Conservation (phyloP, 2,797 vertebrate species). For the Cryptoblepharus egeriae region DNA sequence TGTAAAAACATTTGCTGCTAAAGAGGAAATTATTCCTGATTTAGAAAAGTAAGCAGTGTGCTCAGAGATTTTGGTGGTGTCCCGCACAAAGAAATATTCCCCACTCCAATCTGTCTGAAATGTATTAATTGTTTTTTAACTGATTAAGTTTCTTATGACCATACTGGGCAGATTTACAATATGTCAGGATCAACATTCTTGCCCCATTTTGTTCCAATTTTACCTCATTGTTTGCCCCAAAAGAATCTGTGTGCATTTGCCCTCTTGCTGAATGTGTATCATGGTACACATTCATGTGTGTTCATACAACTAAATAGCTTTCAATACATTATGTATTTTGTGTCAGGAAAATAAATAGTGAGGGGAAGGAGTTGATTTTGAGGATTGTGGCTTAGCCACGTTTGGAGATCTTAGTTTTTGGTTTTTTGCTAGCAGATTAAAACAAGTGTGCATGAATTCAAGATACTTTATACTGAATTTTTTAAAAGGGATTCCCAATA, state of each 20-base stretch:
- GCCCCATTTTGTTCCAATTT: neutral
- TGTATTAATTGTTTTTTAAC: neutral
- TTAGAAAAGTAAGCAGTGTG: neutral
- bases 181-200: neutral
- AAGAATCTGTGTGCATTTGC: neutral
- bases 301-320: neutral
- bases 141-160: neutral
- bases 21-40: neutral
- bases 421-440: neutral
- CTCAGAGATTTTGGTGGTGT: neutral
- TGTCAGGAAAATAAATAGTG: too few species aligned
- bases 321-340: neutral
- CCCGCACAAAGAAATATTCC: neutral
- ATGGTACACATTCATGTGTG: too few species aligned
- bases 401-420: neutral
- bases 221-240: neutral
- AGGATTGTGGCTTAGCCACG: neutral
- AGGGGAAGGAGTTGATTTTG: neutral
- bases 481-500: neutral
- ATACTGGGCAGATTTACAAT: neutral
- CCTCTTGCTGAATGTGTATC: too few species aligned
- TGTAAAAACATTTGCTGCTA: neutral
- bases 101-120: neutral
- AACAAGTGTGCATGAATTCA: neutral
- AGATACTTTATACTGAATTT: neutral